Evolutionary conservation across 1,140 invertebrate genomes (phyloP), one percentile per base, ranked within the genome.

Genomic region (Drosophila equinoxialis): DNA sequence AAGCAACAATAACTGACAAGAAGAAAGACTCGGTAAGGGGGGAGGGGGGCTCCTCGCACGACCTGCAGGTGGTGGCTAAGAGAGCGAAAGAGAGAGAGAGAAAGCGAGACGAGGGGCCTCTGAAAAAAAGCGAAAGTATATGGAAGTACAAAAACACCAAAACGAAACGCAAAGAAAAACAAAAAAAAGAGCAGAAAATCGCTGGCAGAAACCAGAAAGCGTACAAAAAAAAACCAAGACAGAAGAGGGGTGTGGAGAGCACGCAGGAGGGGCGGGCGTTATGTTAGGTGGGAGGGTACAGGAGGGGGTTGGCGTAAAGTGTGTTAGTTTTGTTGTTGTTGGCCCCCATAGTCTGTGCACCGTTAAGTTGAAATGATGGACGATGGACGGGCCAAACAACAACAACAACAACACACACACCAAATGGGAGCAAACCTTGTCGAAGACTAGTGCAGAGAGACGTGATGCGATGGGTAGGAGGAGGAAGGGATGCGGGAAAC

Each of bases 91-190:
- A 23, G 60, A 10, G 39, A 23, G 20, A n/a, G 45, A 14, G 14
- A 48, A 6, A 20, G 14, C 2, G 45, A 48, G 45, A 20, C 14
- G 7, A 11, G 13, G 45, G 17, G 45, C 45, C 45, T 51, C 17
- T 13, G 26, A 7, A 68, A 67, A 85, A 89, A 87, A 89, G 77
- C 83, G 85, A 89, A 89, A 87, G 83, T 89, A 90, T 68, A 67
- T 72, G 71, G 77, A 85, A 90, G 71, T 74, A 74, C 68, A 77
- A 74, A 60, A 74, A 77, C 68, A 80, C 65, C 37, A 75, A 57
- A 70, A 70, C 62, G 33, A 74, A 79, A 71, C 61, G 60, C 76
- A 79, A 71, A 35, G 37, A 55, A 75, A 39, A 39, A 39, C 8
- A 23, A 63, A 60, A 79, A 79, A 48, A 78, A 60, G 65, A 67